A percentile compares a stretch with the other conserved stretches of the same genome.
phyloP scores from a whole-genome alignment of 1,140 invertebrate species.

The Piezodorus guildinii region DNA sequence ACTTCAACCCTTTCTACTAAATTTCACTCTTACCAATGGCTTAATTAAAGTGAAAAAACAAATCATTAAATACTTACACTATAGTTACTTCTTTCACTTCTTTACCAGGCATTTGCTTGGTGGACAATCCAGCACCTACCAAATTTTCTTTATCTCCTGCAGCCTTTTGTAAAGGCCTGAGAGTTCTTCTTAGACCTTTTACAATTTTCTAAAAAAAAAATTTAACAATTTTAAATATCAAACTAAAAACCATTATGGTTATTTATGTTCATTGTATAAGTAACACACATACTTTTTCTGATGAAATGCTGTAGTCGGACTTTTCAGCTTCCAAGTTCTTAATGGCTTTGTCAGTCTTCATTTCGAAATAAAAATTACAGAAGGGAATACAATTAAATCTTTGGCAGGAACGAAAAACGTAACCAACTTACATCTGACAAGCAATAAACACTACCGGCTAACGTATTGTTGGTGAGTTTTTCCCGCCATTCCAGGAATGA shows the following conservation, averaged over 20 bases:
- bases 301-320: background rate
- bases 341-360: conserved; percentile 9
- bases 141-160: conserved; percentile 29
- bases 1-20: too few species aligned
- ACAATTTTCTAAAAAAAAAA: conserved; percentile 11
- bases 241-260: background rate
- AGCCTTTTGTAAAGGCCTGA: conserved; percentile 28
- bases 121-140: conserved; percentile 25
- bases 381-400: background rate
- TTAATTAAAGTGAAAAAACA: too few species aligned
- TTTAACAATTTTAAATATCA: too few species aligned
- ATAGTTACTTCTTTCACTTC: conserved; percentile 10
- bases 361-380: background rate
- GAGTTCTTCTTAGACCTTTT: conserved; percentile 23
- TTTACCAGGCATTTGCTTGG: conserved; percentile 13
- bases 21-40: too few species aligned
- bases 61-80: background rate
- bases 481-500: too few species aligned
- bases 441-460: too few species aligned
- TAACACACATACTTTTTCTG: background rate
- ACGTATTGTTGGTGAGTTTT: too few species aligned
- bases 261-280: too few species aligned
- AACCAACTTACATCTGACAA: too few species aligned
- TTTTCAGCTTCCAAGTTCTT: conserved; percentile 3
- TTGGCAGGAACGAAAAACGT: too few species aligned